Evolutionary conservation across 2,888 invertebrate species (phyloP).

Genomic region (Acrobeloides nanus): DNA sequence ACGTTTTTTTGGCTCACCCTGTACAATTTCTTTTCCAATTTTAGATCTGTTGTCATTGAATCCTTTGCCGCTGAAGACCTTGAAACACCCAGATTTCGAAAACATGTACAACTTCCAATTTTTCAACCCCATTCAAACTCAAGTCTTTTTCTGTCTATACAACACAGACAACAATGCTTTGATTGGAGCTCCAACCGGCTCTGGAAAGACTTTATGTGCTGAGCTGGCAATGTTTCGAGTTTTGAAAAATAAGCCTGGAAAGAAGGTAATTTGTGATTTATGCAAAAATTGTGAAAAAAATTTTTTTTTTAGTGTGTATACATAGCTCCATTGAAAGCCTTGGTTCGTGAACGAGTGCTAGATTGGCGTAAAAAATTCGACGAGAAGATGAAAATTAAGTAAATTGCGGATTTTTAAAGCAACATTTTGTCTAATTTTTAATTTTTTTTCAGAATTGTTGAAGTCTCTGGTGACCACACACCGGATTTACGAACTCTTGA

Average conservation of each 20-base stretch:
- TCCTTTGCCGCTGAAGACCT: conserved; percentile 76
- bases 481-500: conserved; percentile 78
- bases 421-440: conserved; percentile 11
- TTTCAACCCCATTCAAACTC: conserved; percentile 78
- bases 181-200: conserved; percentile 88
- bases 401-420: not conserved
- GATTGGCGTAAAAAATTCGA: conserved; percentile 84
- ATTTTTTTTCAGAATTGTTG: conserved; percentile 65
- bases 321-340: conserved; percentile 92
- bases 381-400: conserved; percentile 59
- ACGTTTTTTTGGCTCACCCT: too few species aligned
- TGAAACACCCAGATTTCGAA: conserved; percentile 72
- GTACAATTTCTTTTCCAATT: conserved; percentile 11
- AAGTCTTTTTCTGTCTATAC: conserved; percentile 83
- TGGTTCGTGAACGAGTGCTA: conserved; percentile 87
- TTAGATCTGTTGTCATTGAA: conserved; percentile 77
- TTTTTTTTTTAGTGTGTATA: conserved; percentile 68
- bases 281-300: conserved; percentile 2
- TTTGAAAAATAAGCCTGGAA: conserved; percentile 36
- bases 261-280: conserved; percentile 29
- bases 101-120: conserved; percentile 79
- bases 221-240: conserved; percentile 82
- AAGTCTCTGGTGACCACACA: conserved; percentile 85
- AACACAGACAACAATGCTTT: conserved; percentile 85
- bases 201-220: conserved; percentile 95